Percentiles rank a stretch among this genome's conserved stretches.
Conservation (phyloP, 35 echinoderm and acorn worm genomes). For the Holothuria glaberrima region DNA sequence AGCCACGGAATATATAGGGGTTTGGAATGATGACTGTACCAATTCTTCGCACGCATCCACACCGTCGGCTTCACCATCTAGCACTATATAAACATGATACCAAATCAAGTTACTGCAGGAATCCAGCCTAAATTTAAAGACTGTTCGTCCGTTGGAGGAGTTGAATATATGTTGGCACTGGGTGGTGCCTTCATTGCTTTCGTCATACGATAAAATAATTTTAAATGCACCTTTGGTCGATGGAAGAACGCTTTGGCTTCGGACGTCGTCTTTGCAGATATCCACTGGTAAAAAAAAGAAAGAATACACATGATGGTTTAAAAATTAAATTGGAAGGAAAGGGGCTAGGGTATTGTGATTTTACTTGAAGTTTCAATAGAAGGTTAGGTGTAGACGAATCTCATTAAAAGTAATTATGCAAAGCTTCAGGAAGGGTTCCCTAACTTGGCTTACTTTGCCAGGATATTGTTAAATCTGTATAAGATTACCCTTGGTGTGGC, state of each 20-base stretch:
- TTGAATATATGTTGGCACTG: slow-evolving; percentile 41
- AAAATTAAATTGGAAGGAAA: too few relatives aligned
- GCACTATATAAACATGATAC: slow-evolving; percentile 11
- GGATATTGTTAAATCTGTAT: too few relatives aligned
- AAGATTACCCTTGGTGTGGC: too few relatives aligned
- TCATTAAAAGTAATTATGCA: too few relatives aligned
- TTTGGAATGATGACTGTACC: slow-evolving; percentile 38
- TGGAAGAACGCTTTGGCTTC: slow-evolving; percentile 29
- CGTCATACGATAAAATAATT: slow-evolving; percentile 34
- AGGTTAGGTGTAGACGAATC: too few relatives aligned
- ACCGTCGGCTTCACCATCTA: neutral
- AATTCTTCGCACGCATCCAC: slow-evolving; percentile 14
- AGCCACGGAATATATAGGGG: slow-evolving; percentile 53
- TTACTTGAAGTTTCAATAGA: too few relatives aligned
- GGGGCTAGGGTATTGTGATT: too few relatives aligned
- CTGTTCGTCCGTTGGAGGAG: slow-evolving; percentile 21
- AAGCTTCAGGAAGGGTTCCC: too few relatives aligned
- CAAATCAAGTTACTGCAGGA: slow-evolving; percentile 6
- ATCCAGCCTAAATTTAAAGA: slow-evolving; percentile 24
- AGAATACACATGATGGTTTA: too few relatives aligned
- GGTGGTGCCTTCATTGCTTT: slow-evolving; percentile 22
- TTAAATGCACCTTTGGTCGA: slow-evolving; percentile 44
- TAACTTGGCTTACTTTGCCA: too few relatives aligned
- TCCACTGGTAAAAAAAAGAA: slow-evolving; percentile 25
- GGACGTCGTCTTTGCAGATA: slow-evolving; percentile 50